A percentile compares a stretch with the other conserved stretches of the same genome.
These are phyloP conservation scores for Globicephala melas DNA, from an alignment of 2,113 vertebrate genomes.

Conservation along the genomic window DNA sequence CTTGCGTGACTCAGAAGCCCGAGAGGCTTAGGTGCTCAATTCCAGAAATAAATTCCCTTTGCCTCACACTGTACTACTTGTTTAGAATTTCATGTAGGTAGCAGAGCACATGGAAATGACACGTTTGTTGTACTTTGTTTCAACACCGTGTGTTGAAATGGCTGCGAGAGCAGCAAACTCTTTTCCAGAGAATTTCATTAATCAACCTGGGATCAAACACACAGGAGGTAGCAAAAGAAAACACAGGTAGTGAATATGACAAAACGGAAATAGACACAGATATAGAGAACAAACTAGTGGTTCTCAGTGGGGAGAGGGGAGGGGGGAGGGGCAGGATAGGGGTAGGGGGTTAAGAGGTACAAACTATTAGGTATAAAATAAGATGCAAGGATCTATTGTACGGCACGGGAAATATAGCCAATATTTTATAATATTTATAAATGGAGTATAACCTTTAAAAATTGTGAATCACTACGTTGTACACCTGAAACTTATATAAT, in stretches of 20 bases:
- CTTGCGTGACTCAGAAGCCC: not conserved
- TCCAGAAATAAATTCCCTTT: conserved; percentile 33
- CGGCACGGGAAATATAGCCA: not conserved
- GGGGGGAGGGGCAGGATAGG: not conserved
- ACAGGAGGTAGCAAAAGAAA: not conserved
- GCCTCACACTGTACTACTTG: not conserved
- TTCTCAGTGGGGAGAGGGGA: not conserved
- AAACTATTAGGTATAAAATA: not conserved
- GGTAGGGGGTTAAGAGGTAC: not conserved
- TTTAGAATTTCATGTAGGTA: conserved; percentile 28
- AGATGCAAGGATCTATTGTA: not conserved
- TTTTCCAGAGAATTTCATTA: conserved; percentile 5
- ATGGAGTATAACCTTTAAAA: not conserved
- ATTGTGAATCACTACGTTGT: not conserved
- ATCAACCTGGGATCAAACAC: not conserved
- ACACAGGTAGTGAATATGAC: not conserved
- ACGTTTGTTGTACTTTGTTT: not conserved
- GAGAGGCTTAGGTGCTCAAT: not conserved
- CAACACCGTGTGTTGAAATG: not conserved
- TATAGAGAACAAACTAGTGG: not conserved
- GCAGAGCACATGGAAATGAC: not conserved
- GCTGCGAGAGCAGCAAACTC: not conserved
- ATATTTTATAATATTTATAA: not conserved
- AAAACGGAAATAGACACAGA: not conserved
- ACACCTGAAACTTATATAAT: not conserved